Percentiles rank a stretch among this genome's conserved stretches.
phyloP scores from a whole-genome alignment of 2,797 vertebrate genomes.

The Rhinella marina region DNA sequence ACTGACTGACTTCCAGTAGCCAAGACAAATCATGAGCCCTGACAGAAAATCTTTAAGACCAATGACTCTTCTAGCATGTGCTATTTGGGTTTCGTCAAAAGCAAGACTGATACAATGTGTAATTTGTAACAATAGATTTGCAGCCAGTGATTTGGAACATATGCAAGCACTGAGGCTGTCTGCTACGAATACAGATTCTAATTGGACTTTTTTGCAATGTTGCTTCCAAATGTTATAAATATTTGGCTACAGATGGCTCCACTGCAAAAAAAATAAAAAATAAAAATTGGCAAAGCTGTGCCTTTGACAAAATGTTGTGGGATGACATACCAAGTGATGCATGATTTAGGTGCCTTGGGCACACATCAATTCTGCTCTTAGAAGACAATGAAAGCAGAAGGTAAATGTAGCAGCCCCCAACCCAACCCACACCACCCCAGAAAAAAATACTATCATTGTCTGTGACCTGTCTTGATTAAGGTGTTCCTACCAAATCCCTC shows the following conservation, averaged over 20 bases:
- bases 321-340: constrained; percentile 70
- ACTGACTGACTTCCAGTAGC: constrained; percentile 23
- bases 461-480: constrained; percentile 29
- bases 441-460: constrained; percentile 39
- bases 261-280: constrained; percentile 61
- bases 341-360: constrained; percentile 69
- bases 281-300: constrained; percentile 68
- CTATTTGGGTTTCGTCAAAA: constrained; percentile 49
- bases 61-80: constrained; percentile 48
- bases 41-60: constrained; percentile 52
- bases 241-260: constrained; percentile 74
- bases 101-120: constrained; percentile 33
- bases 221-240: constrained; percentile 64
- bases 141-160: constrained; percentile 38
- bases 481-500: constrained; percentile 39
- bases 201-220: constrained; percentile 31
- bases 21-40: constrained; percentile 51
- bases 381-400: constrained; percentile 50
- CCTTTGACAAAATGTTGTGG: constrained; percentile 69
- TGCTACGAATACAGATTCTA: background rate
- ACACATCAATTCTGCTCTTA: constrained; percentile 66
- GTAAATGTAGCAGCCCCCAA: too few relatives aligned
- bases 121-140: constrained; percentile 30
- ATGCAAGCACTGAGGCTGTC: constrained; percentile 13
- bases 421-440: too few relatives aligned